Conservation (phyloP, 1,140 invertebrate genomes). For the Megalopta genalis region DNA sequence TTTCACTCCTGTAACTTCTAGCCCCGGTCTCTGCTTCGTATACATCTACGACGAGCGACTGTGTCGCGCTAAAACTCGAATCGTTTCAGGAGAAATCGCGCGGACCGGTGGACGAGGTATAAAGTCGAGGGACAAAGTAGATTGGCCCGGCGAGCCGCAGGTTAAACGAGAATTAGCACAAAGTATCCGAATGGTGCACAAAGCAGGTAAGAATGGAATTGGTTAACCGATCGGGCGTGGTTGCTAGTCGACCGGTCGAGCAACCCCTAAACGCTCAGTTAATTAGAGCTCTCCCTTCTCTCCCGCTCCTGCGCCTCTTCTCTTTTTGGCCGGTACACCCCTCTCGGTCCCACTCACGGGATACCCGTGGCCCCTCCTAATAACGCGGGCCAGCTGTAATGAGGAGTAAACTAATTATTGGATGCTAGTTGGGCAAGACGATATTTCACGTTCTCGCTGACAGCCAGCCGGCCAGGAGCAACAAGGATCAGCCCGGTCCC, state of each 20-base stretch:
- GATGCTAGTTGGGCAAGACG: slow-evolving; percentile 75
- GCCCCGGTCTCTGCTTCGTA: no score
- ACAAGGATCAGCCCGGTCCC: slow-evolving; percentile 59
- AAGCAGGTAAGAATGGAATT: slow-evolving; percentile 60
- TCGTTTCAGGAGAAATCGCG: not conserved
- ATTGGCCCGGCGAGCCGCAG: not conserved
- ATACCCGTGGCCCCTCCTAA: slow-evolving; percentile 61
- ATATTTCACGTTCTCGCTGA: slow-evolving; percentile 78
- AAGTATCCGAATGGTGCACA: slow-evolving; percentile 56
- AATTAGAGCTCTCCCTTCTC: slow-evolving; percentile 70
- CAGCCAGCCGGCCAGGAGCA: slow-evolving; percentile 70
- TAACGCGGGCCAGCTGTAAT: slow-evolving; percentile 76
- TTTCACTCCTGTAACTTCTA: no score
- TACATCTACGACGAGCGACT: no score
- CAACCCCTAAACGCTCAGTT: slow-evolving; percentile 75
- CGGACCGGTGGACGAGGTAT: no score
- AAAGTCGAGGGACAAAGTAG: not conserved
- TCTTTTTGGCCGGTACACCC: not conserved
- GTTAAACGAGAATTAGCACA: slow-evolving; percentile 46
- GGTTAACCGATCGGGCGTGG: slow-evolving; percentile 71
- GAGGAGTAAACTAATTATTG: slow-evolving; percentile 80
- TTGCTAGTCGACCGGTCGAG: slow-evolving; percentile 61
- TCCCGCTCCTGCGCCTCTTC: slow-evolving; percentile 12
- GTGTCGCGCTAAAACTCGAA: no score
- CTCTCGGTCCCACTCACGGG: not conserved